Evolutionary conservation across 2,888 invertebrate species (phyloP).

Genomic region (Ichneumon xanthorius): DNA sequence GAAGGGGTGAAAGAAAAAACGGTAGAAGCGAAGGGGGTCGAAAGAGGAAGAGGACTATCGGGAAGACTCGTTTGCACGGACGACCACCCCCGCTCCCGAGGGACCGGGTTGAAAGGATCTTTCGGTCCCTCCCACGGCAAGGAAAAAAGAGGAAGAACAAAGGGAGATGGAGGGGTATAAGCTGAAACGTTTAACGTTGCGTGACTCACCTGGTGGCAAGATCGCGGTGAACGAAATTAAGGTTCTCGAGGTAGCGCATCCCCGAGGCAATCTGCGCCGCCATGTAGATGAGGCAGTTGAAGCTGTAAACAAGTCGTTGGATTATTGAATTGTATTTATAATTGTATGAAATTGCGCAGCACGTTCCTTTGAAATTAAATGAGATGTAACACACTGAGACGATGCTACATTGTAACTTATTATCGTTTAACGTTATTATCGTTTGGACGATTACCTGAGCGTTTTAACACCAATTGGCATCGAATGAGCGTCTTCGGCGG

Average conservation of each 20-base stretch:
- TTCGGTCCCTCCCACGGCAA: conserved; percentile 29
- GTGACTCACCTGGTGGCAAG: conserved; percentile 90
- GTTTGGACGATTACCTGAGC: conserved; percentile 85
- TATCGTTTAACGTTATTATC: not conserved
- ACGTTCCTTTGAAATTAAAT: not conserved
- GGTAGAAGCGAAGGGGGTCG: not conserved
- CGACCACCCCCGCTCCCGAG: conserved; percentile 25
- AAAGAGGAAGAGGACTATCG: not conserved
- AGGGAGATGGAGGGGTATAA: not conserved
- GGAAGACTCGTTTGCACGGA: conserved; percentile 36
- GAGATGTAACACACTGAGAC: not conserved
- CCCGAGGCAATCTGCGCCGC: conserved; percentile 95
- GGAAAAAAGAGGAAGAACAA: conserved; percentile 19
- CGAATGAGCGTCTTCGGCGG: conserved; percentile 87
- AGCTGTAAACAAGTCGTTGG: conserved; percentile 85
- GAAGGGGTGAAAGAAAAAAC: conserved; percentile 13
- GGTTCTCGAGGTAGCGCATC: conserved; percentile 94
- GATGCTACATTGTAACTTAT: not conserved
- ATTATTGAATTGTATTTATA: not conserved
- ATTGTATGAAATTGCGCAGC: not conserved
- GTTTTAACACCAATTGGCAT: conserved; percentile 88
- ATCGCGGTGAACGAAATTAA: conserved; percentile 96
- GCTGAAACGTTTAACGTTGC: conserved; percentile 38
- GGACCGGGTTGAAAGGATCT: conserved; percentile 48
- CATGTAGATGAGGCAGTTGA: conserved; percentile 92